Conservation (phyloP, 2,888 invertebrate genomes). For the Sepioteuthis lessoniana region DNA sequence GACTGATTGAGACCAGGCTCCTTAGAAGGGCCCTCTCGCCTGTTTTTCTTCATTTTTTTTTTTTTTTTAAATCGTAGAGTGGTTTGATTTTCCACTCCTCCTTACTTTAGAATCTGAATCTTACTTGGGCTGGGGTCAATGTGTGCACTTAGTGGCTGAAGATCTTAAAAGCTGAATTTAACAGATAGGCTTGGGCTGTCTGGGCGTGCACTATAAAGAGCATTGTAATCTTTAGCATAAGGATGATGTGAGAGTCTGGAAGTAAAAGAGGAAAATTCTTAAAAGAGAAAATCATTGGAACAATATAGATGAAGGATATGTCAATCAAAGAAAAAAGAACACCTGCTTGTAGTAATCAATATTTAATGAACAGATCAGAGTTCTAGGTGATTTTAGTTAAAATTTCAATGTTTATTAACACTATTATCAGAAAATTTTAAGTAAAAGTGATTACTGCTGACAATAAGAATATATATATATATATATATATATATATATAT, state of each 20-base stretch:
- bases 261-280: background rate
- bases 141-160: background rate
- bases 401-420: no score
- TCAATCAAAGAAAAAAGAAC: background rate
- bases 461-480: no score
- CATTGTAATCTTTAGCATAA: no score
- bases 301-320: background rate
- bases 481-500: no score
- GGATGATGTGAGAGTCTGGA: background rate
- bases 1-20: background rate
- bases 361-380: no score
- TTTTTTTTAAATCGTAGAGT: no score
- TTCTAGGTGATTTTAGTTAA: no score
- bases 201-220: background rate
- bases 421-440: no score
- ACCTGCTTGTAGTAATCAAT: no score
- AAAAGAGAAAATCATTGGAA: background rate
- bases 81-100: background rate
- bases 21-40: background rate
- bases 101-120: background rate
- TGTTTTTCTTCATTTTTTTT: no score
- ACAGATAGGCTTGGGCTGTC: background rate
- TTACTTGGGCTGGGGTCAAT: background rate
- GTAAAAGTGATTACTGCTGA: no score
- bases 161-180: constrained; percentile 2